Percentiles rank a stretch among this genome's conserved stretches.
Conservation (phyloP, 2,888 invertebrate species). For the Cyrtodaria siliqua region DNA sequence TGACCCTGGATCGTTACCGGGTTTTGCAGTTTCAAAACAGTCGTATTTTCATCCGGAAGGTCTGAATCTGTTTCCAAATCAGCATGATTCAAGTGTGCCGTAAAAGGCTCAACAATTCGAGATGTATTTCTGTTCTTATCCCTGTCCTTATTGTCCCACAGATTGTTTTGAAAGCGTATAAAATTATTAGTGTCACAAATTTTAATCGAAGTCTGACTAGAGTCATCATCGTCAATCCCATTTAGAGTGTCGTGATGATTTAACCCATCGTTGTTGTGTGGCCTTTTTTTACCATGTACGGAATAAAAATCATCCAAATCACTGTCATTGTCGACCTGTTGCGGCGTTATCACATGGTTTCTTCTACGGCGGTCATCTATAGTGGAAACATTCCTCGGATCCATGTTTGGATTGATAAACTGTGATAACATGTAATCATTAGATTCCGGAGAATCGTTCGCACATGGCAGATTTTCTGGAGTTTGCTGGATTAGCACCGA, state of each 20-base stretch:
- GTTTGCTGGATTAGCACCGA: not conserved
- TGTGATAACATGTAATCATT: not conserved
- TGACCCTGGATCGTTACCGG: not conserved
- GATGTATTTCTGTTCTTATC: conserved; percentile 4
- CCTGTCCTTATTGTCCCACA: conserved; percentile 21
- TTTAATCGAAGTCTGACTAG: not conserved
- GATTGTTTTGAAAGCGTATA: conserved; percentile 28
- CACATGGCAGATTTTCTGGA: not conserved
- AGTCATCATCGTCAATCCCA: not conserved
- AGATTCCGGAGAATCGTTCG: not conserved
- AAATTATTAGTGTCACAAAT: not conserved
- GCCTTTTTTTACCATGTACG: not conserved
- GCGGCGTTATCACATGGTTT: not conserved
- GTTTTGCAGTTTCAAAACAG: conserved; percentile 11
- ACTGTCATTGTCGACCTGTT: not conserved
- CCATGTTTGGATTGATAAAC: not conserved
- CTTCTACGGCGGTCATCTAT: not conserved
- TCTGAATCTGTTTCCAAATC: conserved; percentile 33
- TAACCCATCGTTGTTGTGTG: not conserved
- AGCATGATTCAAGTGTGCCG: conserved; percentile 14
- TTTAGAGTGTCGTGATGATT: not conserved
- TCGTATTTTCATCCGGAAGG: not conserved
- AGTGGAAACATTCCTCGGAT: not conserved
- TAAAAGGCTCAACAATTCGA: not conserved
- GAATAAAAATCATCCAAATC: not conserved